Base-by-base conservation (phyloP, 2,113 vertebrate genomes). In the Misgurnus mizolepis region DNA sequence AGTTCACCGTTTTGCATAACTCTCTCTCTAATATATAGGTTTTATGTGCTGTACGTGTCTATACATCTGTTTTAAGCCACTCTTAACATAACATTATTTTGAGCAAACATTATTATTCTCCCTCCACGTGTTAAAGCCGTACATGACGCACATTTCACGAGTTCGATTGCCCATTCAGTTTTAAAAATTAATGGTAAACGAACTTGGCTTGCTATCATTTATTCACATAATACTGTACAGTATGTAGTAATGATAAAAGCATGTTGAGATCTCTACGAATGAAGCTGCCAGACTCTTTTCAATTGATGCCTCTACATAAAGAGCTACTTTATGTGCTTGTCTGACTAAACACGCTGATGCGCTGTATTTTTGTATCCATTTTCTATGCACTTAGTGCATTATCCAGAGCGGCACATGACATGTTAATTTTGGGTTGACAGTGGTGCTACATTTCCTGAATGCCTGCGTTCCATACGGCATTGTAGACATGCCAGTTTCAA, bases 401-500 rank as follows among this genome's bases (percentile, higher is more conserved):
- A 27, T 61, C 71, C 15, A 18, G 40, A 43, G 55, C 55, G 8
- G 4, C 1, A 11, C 11, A 4, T 74, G 40, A 55, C 71, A 61
- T 74, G 55, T 74, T 74, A 15, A 61, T 74, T 74, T 74, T 61
- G 40, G 71, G 40, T 27, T 74, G 71, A 60, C 71, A 61, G 40
- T 74, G 55, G 71, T 18, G 55, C 60, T 27, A 27, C 3, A 74
- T 74, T 73, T 73, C 8, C n/a, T 74, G 55, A 74, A 73, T 43
- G 55, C 71, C 45, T 61, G 71, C 11, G 5, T 74, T 40, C 22
- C 71, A 45, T 40, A 74, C 12, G 6, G 40, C 40, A n/a, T 74
- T 74, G 71, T 74, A 74, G 40, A 60, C 71, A 74, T 6, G 71
- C 55, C 70, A 74, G 11, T 74, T 74, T 60, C n/a, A 74, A 74